Evolutionary conservation across 2,888 invertebrate genomes (phyloP).

Genomic region (Campopleginae sp.): DNA sequence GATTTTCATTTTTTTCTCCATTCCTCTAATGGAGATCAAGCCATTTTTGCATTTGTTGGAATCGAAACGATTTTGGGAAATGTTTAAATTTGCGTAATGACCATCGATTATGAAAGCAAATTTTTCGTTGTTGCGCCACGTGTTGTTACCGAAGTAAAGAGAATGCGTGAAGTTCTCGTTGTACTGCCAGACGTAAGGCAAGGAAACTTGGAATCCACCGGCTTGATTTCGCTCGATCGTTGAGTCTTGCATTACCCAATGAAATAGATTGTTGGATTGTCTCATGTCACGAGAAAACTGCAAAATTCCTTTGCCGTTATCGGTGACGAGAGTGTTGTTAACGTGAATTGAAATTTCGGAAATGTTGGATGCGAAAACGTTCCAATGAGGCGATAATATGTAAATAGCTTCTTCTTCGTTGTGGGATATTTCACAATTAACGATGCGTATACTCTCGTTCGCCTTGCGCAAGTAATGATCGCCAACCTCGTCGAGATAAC

Average conservation of each 20-base stretch:
- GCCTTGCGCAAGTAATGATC: constrained; percentile 94
- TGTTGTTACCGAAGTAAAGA: constrained; percentile 93
- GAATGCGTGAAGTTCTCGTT: constrained; percentile 97
- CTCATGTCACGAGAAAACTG: constrained; percentile 97
- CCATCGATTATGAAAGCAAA: constrained; percentile 95
- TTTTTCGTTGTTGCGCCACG: constrained; percentile 93
- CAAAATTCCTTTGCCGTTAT: constrained; percentile 94
- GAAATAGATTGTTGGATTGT: constrained; percentile 98
- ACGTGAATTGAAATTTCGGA: constrained; percentile 96
- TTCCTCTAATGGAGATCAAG: constrained; percentile 93
- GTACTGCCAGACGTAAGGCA: constrained; percentile 98
- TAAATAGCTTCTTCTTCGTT: constrained; percentile 93
- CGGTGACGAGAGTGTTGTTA: constrained; percentile 92
- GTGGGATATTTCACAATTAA: constrained; percentile 92
- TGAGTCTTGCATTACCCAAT: constrained; percentile 95
- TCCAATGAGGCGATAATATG: constrained; percentile 94
- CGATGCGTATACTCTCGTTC: constrained; percentile 93
- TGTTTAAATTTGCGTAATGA: constrained; percentile 95
- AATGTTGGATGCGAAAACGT: constrained; percentile 93
- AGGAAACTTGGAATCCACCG: constrained; percentile 94
- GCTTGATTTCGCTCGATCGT: constrained; percentile 93
- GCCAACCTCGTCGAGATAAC: constrained; percentile 93
- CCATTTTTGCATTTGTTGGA: constrained; percentile 94
- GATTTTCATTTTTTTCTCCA: constrained; percentile 97
- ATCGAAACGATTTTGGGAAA: constrained; percentile 93